Percentiles rank a stretch among this genome's conserved stretches.
Evolutionary conservation across 2,888 invertebrate species (phyloP).

Genomic region (Spicauda simplicius): DNA sequence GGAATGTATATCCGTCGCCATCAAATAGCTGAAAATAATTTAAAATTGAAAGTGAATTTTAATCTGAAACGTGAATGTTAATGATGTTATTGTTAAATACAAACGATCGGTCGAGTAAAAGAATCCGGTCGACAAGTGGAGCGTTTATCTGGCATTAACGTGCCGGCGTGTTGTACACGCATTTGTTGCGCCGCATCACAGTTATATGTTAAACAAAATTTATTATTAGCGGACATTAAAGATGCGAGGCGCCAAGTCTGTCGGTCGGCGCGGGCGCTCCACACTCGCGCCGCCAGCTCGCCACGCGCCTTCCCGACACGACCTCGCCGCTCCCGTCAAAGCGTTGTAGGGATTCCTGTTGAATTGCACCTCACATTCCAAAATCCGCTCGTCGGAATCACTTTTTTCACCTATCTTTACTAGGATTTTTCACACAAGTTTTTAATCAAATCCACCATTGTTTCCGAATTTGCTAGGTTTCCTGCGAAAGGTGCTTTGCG

Average conservation of each 20-base stretch:
- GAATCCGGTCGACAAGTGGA: slow-evolving; percentile 42
- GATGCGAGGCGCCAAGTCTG: slow-evolving; percentile 52
- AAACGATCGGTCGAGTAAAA: slow-evolving; percentile 17
- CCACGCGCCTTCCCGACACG: background rate
- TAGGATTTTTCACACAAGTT: background rate
- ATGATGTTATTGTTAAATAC: slow-evolving; percentile 15
- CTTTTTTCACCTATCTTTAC: background rate
- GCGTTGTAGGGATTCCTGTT: background rate
- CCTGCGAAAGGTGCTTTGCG: too few relatives aligned
- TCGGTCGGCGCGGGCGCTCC: slow-evolving; percentile 43
- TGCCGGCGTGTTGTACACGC: slow-evolving; percentile 47
- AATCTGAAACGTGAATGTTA: slow-evolving; percentile 20
- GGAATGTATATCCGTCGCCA: background rate
- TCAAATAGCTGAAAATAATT: slow-evolving; percentile 17
- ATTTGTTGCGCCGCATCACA: slow-evolving; percentile 50
- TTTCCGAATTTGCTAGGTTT: background rate
- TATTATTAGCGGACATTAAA: slow-evolving; percentile 56
- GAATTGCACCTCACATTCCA: background rate
- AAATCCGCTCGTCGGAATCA: background rate
- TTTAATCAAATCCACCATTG: background rate
- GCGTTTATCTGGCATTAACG: slow-evolving; percentile 43
- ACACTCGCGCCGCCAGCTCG: slow-evolving; percentile 6
- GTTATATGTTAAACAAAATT: slow-evolving; percentile 56
- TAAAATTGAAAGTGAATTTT: slow-evolving; percentile 13
- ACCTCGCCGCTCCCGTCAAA: slow-evolving; percentile 4